These are phyloP conservation scores for Clunio marinus DNA, from an alignment of 2,888 invertebrate species.

Conservation along the genomic window DNA sequence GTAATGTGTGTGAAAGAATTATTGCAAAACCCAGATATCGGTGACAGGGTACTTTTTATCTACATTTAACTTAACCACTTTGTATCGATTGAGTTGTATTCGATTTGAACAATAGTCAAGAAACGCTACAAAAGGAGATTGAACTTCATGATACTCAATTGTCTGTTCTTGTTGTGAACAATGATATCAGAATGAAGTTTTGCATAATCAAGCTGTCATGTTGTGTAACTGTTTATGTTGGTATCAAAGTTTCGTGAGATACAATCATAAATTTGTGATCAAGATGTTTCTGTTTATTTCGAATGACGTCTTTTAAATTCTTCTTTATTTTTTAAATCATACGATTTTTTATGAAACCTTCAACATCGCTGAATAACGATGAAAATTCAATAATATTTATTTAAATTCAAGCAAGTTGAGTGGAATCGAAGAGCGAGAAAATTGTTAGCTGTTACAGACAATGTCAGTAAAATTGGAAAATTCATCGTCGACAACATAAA, in stretches of 20 bases:
- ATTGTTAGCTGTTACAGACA: not conserved
- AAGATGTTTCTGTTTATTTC: not conserved
- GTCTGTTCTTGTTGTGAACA: not conserved
- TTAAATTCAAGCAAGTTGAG: not conserved
- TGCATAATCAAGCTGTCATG: slow-evolving; percentile 17
- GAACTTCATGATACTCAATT: not conserved
- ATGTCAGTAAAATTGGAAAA: not conserved
- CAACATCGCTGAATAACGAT: not conserved
- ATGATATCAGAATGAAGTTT: slow-evolving; percentile 7
- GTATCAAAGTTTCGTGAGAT: not conserved
- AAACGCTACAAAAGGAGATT: slow-evolving; percentile 11
- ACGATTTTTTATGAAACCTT: not conserved
- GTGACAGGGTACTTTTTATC: not conserved
- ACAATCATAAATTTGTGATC: slow-evolving; percentile 4
- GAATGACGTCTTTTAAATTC: not conserved
- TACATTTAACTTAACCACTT: too few relatives aligned
- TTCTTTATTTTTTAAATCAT: not conserved
- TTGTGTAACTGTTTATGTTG: not conserved
- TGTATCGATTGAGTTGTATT: slow-evolving; percentile 1
- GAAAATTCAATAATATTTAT: not conserved
- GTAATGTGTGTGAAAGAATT: slow-evolving; percentile 22
- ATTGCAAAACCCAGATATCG: slow-evolving; percentile 3
- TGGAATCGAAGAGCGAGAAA: not conserved
- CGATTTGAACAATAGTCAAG: not conserved
- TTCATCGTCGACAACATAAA: slow-evolving; percentile 25